Evolutionary conservation across 2,797 vertebrate species (phyloP), one percentile per base, ranked within the genome.

Genomic region (Euthynnus affinis): DNA sequence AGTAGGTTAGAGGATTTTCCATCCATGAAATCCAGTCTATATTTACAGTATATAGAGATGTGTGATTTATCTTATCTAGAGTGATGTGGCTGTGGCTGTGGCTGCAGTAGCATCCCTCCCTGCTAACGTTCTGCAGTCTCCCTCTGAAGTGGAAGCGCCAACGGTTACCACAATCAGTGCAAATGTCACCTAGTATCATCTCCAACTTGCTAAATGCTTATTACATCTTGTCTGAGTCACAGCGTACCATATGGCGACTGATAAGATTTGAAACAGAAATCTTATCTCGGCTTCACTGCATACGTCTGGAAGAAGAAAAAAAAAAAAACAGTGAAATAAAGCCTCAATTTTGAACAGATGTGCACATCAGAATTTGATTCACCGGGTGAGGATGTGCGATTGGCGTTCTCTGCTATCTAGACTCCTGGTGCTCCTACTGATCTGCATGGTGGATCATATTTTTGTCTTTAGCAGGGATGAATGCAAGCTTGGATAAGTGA

Each of bases 151-250:
- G 49, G 52, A 66, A 77, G 79, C 46, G 22, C 23, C 46, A 81
- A 74, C 66, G 42, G 71, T 85, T 70, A 67, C 75, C 34, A 78
- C 73, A 91, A 90, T 91, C 86, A 89, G 79, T 67, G 80, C 83
- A 92, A 91, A 93, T 91, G 91, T 91, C 91, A 92, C 85, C 81
- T 80, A 66, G 80, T 64, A 91, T 90, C 83, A 88, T 87, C 84
- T 78, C 52, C 61, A 76, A 83, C 83, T 84, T 78, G 77, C 86
- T 91, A 89, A 92, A 86, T 74, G 82, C 84, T 87, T 75, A 87
- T 91, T 92, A 88, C 87, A 88, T 88, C 74, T 83, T 67, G 72
- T 71, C 63, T 78, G 82, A 90, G 74, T 87, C 82, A 65, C 44
- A 71, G 78, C n/a, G 27, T 12, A 59, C 82, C 92, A 90, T 88